phyloP scores from a whole-genome alignment of 2,888 invertebrate genomes.

The Unio delphinus region DNA sequence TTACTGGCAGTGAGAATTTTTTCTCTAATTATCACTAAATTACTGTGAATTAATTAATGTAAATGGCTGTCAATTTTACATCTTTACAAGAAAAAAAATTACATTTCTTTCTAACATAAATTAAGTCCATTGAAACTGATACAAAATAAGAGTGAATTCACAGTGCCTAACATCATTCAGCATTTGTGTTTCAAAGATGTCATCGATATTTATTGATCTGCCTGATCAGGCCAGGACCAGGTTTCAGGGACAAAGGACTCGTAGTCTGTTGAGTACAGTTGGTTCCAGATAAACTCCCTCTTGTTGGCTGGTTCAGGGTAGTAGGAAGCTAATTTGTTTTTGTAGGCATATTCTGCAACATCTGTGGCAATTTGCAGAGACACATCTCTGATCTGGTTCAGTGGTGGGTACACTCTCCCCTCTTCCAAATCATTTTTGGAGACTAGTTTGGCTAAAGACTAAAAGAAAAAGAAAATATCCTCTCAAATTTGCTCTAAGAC shows the following conservation, averaged over 20 bases:
- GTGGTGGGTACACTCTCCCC: conserved; percentile 95
- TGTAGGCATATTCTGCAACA: conserved; percentile 87
- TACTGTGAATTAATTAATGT: no score
- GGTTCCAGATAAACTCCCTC: conserved; percentile 71
- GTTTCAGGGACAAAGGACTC: conserved; percentile 72
- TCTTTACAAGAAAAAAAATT: no score
- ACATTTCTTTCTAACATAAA: no score
- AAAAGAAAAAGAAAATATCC: conserved; percentile 39
- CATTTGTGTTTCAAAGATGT: no score
- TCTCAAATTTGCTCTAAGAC: no score
- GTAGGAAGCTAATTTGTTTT: conserved; percentile 72
- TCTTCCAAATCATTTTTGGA: conserved; percentile 84
- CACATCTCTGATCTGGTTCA: conserved; percentile 86
- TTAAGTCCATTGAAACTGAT: no score
- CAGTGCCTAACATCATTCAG: no score
- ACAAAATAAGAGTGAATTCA: no score
- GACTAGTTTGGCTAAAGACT: conserved; percentile 87
- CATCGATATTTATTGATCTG: no score
- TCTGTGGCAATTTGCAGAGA: conserved; percentile 89
- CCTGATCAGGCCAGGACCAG: conserved; percentile 70
- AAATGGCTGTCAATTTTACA: no score
- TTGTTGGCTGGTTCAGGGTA: conserved; percentile 76
- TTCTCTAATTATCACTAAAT: no score
- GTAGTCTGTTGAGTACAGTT: conserved; percentile 70
- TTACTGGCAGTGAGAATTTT: no score